Evolutionary conservation across 2,113 vertebrate genomes (phyloP).

Genomic region (Chloebia gouldiae): DNA sequence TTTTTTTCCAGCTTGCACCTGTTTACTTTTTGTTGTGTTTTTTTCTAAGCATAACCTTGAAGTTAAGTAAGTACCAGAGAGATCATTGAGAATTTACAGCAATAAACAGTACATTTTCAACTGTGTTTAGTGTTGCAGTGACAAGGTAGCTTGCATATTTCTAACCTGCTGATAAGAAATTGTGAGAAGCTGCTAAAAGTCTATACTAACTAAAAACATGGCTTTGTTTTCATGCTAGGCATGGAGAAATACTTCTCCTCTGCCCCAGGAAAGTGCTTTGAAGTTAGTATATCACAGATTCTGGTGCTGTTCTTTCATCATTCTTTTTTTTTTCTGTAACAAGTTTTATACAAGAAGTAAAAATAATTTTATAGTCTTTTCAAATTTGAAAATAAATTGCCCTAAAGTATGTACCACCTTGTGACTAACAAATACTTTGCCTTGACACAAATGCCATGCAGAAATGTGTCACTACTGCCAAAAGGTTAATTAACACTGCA

Average conservation of each 20-base stretch:
- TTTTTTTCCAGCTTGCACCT: background rate
- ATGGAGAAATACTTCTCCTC: background rate
- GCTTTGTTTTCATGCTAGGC: background rate
- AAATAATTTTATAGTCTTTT: background rate
- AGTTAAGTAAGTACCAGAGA: background rate
- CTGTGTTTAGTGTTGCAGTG: background rate
- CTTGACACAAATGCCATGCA: background rate
- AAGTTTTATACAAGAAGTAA: background rate
- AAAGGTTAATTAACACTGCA: constrained; percentile 6
- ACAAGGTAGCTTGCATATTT: background rate
- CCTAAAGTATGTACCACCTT: background rate
- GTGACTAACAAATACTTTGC: background rate
- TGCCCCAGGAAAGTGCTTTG: background rate
- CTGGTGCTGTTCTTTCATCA: background rate
- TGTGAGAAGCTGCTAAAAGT: background rate
- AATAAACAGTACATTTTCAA: background rate
- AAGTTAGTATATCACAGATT: background rate
- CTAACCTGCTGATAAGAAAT: background rate
- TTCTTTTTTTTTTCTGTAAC: background rate
- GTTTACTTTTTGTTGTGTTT: background rate
- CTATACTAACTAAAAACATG: background rate
- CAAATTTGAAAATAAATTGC: background rate
- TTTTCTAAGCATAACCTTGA: background rate
- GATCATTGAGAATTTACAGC: background rate
- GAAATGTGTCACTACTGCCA: background rate